Conservation (phyloP, 2,797 vertebrate genomes). For the Megalops cyprinoides region DNA sequence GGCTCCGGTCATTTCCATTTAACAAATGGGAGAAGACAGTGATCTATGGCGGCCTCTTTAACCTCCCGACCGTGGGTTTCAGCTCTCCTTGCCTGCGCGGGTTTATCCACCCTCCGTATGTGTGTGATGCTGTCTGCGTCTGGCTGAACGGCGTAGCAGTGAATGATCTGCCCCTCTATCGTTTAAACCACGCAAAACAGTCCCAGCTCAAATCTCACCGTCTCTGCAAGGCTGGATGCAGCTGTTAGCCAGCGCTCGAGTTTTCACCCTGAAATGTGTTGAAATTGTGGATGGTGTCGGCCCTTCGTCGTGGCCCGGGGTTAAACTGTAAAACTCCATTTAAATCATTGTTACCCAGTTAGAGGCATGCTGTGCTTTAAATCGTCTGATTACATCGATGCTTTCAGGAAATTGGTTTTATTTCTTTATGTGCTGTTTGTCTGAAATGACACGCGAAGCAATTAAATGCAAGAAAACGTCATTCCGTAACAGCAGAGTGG, state of each 20-base stretch:
- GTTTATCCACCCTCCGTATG: neutral
- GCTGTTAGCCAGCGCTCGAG: neutral
- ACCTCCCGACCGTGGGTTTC: neutral
- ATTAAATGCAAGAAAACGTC: neutral
- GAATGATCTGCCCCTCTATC: neutral
- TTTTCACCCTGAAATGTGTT: neutral
- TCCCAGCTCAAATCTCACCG: neutral
- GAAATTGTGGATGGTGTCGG: neutral
- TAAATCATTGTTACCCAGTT: neutral
- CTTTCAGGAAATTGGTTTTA: neutral
- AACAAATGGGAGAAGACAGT: constrained; percentile 12
- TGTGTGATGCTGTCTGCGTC: neutral
- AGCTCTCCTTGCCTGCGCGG: neutral
- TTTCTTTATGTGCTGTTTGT: neutral
- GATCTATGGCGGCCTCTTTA: constrained; percentile 18
- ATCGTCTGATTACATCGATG: constrained; percentile 9
- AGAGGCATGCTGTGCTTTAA: neutral
- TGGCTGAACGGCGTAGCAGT: neutral
- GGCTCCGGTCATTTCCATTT: constrained; percentile 4
- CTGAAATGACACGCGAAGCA: neutral
- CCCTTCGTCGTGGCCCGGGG: neutral
- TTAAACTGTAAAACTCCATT: neutral
- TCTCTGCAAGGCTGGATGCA: neutral
- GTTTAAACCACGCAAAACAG: neutral
- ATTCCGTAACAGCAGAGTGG: neutral